A percentile compares a stretch with the other conserved stretches of the same genome.
Conservation (phyloP, 2,888 invertebrate species). For the Periphyllus acericola region DNA sequence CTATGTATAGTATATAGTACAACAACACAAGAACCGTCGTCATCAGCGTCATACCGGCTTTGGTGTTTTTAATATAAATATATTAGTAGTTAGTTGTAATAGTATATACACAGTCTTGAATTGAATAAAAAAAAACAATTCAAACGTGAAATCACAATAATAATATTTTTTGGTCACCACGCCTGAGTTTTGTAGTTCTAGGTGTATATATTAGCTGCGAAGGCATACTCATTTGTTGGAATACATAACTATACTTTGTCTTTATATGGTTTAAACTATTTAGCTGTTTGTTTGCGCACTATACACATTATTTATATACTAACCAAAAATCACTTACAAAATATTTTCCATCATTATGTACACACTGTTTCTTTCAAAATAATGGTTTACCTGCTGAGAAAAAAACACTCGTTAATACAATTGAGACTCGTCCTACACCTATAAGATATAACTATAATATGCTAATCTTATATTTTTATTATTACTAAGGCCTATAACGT, state of each 20-base stretch:
- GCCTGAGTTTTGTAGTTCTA: background rate
- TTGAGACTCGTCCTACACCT: no score
- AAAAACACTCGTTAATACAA: no score
- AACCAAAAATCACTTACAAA: background rate
- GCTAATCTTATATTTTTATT: no score
- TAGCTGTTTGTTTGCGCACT: background rate
- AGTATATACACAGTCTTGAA: background rate
- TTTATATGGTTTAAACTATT: background rate
- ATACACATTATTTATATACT: background rate
- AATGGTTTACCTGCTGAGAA: no score
- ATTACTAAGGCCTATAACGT: no score
- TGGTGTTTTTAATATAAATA: background rate
- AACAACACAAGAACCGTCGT: conserved; percentile 34
- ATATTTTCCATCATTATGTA: background rate
- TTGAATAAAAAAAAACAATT: conserved; percentile 21
- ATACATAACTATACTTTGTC: background rate
- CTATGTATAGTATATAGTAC: background rate
- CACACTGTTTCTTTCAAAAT: background rate
- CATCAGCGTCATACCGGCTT: conserved; percentile 23
- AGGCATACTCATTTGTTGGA: background rate
- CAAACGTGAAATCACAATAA: background rate
- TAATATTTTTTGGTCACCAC: background rate
- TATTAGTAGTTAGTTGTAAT: background rate
- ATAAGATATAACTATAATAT: no score
- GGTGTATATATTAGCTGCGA: no score